Conservation (phyloP, 1,140 invertebrate genomes). For the Amphibalanus amphitrite region DNA sequence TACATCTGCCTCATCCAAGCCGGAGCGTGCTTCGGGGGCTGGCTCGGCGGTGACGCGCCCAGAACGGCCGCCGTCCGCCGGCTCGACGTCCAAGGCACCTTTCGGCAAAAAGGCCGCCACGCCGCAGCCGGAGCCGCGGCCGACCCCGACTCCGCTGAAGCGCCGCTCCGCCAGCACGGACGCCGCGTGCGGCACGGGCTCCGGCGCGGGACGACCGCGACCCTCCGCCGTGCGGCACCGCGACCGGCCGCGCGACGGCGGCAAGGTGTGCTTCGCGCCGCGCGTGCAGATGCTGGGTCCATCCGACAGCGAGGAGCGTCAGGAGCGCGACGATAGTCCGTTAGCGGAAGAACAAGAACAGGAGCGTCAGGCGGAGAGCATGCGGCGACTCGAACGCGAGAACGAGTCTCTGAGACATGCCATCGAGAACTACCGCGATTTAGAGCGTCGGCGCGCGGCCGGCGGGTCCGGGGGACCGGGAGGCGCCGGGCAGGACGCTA, state of each 20-base stretch:
- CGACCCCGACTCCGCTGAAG: neutral
- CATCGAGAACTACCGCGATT: slow-evolving; percentile 3
- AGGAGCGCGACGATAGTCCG: neutral
- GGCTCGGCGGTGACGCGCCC: neutral
- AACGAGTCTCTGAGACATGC: slow-evolving; percentile 3
- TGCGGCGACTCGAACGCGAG: neutral
- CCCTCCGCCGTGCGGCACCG: neutral
- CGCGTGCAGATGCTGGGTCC: neutral
- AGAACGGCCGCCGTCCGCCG: neutral
- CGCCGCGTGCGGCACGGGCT: neutral
- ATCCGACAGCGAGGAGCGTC: neutral
- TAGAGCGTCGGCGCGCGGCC: neutral
- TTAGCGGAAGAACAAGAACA: neutral
- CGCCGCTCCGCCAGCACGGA: neutral
- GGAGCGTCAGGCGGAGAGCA: neutral
- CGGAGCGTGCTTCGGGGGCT: neutral
- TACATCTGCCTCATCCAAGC: neutral
- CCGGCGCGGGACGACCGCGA: neutral
- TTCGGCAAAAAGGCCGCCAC: neutral
- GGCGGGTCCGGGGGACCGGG: too few species aligned
- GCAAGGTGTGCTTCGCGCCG: slow-evolving; percentile 1
- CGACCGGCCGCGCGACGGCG: slow-evolving; percentile 1
- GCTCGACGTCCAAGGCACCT: too few species aligned
- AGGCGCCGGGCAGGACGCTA: neutral
- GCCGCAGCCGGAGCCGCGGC: neutral